phyloP scores from a whole-genome alignment of 2,113 vertebrate genomes.

The Mesembrinibis cayennensis region DNA sequence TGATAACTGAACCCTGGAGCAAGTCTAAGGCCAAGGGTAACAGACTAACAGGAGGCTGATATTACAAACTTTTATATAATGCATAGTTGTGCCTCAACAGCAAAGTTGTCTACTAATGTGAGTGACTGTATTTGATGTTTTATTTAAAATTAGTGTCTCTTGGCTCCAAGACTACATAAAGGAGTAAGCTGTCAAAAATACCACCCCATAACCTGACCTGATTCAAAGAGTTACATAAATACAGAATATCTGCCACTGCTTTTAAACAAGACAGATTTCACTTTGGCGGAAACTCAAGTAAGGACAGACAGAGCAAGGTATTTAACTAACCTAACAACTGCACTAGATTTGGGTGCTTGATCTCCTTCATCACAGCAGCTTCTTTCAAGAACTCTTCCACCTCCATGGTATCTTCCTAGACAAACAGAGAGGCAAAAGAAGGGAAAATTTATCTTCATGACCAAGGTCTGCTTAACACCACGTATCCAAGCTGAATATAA shows the following conservation, averaged over 20 bases:
- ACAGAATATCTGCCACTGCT: neutral
- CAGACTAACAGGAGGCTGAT: neutral
- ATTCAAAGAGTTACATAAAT: neutral
- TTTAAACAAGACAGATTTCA: neutral
- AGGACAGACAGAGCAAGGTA: neutral
- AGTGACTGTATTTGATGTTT: neutral
- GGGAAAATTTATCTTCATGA: neutral
- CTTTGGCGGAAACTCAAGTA: neutral
- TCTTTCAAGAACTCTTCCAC: conserved; percentile 99
- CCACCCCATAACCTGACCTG: neutral
- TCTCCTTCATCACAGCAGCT: conserved; percentile 98
- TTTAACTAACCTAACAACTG: conserved; percentile 82
- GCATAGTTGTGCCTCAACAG: neutral
- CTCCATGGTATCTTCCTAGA: conserved; percentile 98
- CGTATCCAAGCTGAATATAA: neutral
- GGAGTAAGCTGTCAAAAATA: neutral
- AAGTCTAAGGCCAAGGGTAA: neutral
- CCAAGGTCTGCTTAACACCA: neutral
- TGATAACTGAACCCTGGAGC: neutral
- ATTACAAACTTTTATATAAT: neutral
- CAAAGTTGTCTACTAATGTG: neutral
- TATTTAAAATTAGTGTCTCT: conserved; percentile 7
- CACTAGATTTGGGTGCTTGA: conserved; percentile 97
- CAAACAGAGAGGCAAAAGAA: neutral
- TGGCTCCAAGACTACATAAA: neutral